These are phyloP conservation scores for Anoplophora glabripennis DNA, from an alignment of 1,140 invertebrate species.

Conservation along the genomic window DNA sequence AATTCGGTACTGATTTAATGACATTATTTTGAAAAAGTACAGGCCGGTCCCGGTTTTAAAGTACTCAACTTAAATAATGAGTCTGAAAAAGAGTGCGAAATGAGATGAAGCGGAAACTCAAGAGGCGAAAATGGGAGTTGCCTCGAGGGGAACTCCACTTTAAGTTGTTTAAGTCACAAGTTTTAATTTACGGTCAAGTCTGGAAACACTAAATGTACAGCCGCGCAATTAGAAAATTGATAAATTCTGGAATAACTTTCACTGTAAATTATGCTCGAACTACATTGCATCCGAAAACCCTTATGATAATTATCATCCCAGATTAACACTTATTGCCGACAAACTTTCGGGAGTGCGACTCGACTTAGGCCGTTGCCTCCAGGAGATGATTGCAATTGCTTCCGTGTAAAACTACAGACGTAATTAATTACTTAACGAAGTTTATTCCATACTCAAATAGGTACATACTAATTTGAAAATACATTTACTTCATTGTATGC, in stretches of 20 bases:
- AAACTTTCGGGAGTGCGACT: no score
- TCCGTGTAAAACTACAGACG: no score
- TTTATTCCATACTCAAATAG: no score
- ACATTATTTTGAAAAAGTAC: conserved; percentile 20
- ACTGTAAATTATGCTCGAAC: conserved; percentile 4
- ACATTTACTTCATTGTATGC: no score
- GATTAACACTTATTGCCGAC: not conserved
- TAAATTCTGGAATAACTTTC: conserved; percentile 13
- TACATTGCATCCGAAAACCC: not conserved
- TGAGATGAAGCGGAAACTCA: conserved; percentile 16
- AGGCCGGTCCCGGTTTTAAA: conserved; percentile 6
- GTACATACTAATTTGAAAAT: no score
- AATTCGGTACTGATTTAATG: conserved; percentile 20
- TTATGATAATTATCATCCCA: conserved; percentile 1
- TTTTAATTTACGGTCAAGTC: conserved; percentile 32
- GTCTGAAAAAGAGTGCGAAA: conserved; percentile 13
- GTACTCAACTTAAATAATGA: conserved; percentile 15
- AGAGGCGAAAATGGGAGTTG: conserved; percentile 17
- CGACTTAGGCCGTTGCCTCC: no score
- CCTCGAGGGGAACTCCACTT: conserved; percentile 16
- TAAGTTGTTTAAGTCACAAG: conserved; percentile 26
- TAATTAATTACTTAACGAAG: no score
- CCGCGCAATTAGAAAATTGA: conserved; percentile 24
- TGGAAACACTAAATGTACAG: conserved; percentile 27
- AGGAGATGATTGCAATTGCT: no score